phyloP scores from a whole-genome alignment of 2,113 vertebrate genomes.

The Anser brachyrhynchus region DNA sequence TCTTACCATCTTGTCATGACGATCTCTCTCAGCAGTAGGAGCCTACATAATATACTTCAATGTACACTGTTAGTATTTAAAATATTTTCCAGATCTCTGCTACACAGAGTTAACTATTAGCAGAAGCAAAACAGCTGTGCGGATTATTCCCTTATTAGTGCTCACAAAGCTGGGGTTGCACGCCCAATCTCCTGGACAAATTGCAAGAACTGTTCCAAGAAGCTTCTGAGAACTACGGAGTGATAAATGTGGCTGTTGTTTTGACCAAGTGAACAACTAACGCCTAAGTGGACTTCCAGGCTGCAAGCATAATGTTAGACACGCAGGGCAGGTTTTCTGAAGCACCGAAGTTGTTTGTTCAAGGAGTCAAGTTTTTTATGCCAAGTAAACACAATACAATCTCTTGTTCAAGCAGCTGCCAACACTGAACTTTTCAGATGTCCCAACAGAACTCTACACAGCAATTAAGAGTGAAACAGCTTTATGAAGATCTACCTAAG shows the following conservation, averaged over 20 bases:
- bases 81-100: neutral
- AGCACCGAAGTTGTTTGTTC: neutral
- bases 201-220: neutral
- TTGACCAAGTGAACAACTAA: neutral
- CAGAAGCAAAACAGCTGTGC: neutral
- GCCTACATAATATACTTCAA: neutral
- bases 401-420: neutral
- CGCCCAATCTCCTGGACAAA: neutral
- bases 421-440: neutral
- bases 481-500: neutral
- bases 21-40: neutral
- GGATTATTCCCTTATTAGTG: neutral
- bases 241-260: neutral
- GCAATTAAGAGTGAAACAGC: neutral
- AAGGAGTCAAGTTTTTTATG: neutral
- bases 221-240: neutral
- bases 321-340: neutral
- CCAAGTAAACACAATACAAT: neutral
- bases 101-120: neutral
- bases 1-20: neutral
- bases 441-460: neutral
- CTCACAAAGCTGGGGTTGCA: neutral
- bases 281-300: neutral
- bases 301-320: neutral
- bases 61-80: neutral